Conservation (phyloP, 1,140 invertebrate species). For the Musca domestica region DNA sequence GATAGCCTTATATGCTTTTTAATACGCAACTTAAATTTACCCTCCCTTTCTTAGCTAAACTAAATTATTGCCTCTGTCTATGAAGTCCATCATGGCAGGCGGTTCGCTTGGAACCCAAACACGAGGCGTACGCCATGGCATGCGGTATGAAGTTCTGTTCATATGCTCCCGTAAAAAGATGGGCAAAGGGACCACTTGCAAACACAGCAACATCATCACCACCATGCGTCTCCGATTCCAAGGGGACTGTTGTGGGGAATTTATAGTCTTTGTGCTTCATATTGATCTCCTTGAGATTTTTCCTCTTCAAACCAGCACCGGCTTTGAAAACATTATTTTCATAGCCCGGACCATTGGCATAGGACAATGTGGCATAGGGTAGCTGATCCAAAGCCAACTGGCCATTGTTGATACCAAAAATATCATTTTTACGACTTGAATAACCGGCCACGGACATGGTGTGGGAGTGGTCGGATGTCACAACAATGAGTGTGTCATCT, state of each 20-base stretch:
- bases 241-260: constrained; percentile 56
- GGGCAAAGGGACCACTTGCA: constrained; percentile 62
- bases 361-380: constrained; percentile 65
- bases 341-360: constrained; percentile 67
- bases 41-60: neutral
- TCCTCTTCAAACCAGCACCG: constrained; percentile 2
- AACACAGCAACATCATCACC: constrained; percentile 65
- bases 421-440: constrained; percentile 68
- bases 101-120: constrained; percentile 55
- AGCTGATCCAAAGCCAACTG: constrained; percentile 48
- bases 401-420: constrained; percentile 57
- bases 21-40: neutral
- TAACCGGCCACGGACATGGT: constrained; percentile 70
- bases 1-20: no score
- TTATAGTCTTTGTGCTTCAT: constrained; percentile 32
- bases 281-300: constrained; percentile 11
- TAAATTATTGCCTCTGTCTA: neutral
- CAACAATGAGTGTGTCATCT: constrained; percentile 66
- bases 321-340: constrained; percentile 42
- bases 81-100: constrained; percentile 22
- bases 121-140: constrained; percentile 66
- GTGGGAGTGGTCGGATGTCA: constrained; percentile 70
- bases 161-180: constrained; percentile 67
- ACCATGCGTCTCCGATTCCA: constrained; percentile 56
- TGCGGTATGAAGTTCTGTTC: constrained; percentile 72